Evolutionary conservation across 1,140 invertebrate species (phyloP), one percentile per base, ranked within the genome.

Genomic region (Trachymyrmex cornetzi): DNA sequence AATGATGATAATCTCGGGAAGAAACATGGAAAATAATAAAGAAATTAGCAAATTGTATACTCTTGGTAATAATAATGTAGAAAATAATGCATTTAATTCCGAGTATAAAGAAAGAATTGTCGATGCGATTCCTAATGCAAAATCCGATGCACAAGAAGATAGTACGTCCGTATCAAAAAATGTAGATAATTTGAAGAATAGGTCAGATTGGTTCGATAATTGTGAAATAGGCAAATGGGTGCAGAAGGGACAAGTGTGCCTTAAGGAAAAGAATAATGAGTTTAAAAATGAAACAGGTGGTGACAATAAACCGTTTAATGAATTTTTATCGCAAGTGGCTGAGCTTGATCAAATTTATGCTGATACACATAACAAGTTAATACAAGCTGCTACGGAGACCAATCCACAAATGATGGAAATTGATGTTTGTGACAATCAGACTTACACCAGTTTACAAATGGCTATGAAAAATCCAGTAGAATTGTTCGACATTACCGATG

Each of bases 381-480:
- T 89, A 14, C 80, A 89, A 53, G 89, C 91, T 34, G 71, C 86
- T 24, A 72, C 92, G 12, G 91, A 90, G 11, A 81, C 88, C 63
- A 57, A 69, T 88, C 53, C 92, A 80, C 84, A 89, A 81, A 89
- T 90, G 67, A 95, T 96, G 94, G 95, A 96, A 6, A 88, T 96
- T 9, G 97, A 97, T 53, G 97, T 97, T 86, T 96, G 97, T 89
- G 97, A 98, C 90, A 96, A 97, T 75, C 97, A 97, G 72, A 98
- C 97, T 0, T 98, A 98, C 87, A 97, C 97, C 0, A 98, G 98
- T 92, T 94, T 98, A 63, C 98, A 98, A 92, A 96, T 98, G 92
- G 98, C 98, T 0, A 98, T 98, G 96, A 98, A 97, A 94, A 98
- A 98, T 95, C 98, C 98, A 0, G 93, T 98, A 0, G 91, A 96